phyloP scores from a whole-genome alignment of 2,797 vertebrate genomes.

The Cossypha niveicapilla region DNA sequence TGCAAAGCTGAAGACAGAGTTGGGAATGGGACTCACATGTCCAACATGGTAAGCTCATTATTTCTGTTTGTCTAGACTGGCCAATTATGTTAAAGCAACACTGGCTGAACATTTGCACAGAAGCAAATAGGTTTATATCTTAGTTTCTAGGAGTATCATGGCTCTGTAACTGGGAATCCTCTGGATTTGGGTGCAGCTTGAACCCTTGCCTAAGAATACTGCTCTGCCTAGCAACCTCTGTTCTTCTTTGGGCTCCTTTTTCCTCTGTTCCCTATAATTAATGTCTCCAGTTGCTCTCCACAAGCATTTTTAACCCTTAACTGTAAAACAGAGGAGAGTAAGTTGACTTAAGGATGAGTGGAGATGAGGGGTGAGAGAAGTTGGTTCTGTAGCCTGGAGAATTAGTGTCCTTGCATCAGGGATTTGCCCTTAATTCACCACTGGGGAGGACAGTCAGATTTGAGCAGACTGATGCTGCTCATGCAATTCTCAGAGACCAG shows the following conservation, averaged over 20 bases:
- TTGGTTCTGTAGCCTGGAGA: neutral
- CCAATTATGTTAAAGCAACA: neutral
- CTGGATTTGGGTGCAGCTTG: neutral
- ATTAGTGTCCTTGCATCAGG: neutral
- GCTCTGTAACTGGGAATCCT: neutral
- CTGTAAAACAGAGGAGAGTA: neutral
- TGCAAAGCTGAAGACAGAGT: neutral
- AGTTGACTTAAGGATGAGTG: neutral
- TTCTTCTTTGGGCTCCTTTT: neutral
- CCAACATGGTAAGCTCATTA: neutral
- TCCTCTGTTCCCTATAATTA: neutral
- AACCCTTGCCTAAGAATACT: neutral
- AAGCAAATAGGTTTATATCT: neutral
- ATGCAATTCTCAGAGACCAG: neutral
- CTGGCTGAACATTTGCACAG: neutral
- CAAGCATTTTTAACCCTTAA: neutral
- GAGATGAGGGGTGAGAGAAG: neutral
- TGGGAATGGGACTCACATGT: neutral
- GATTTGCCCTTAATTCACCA: neutral
- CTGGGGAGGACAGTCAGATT: neutral
- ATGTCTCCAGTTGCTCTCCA: neutral
- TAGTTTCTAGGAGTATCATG: neutral
- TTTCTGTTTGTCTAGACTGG: neutral
- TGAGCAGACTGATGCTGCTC: neutral
- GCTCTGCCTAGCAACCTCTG: neutral